These are phyloP conservation scores for Chrysomela aeneicollis DNA, from an alignment of 2,888 invertebrate species.

Conservation along the genomic window DNA sequence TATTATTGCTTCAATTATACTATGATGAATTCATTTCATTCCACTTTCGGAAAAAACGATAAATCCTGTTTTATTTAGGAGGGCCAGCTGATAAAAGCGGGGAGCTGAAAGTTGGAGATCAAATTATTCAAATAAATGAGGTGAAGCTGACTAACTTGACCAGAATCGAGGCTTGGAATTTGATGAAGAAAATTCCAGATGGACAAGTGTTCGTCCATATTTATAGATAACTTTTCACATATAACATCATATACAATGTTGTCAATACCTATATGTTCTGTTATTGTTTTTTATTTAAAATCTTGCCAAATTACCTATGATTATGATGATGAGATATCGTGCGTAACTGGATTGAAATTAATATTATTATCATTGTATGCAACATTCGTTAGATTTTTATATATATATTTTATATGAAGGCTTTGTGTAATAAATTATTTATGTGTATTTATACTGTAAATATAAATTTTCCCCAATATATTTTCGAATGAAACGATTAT, in stretches of 20 bases:
- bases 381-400: conserved; percentile 47
- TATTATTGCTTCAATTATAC: too few relatives aligned
- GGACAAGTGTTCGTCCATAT: conserved; percentile 66
- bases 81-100: conserved; percentile 90
- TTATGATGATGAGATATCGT: conserved; percentile 8
- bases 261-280: conserved; percentile 11
- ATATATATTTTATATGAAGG: conserved; percentile 49
- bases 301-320: conserved; percentile 43
- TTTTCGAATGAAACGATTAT: conserved; percentile 25
- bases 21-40: too few relatives aligned
- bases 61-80: conserved; percentile 69
- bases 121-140: conserved; percentile 84
- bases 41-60: neutral
- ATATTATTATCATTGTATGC: conserved; percentile 29
- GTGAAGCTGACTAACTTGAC: conserved; percentile 83
- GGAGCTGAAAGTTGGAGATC: conserved; percentile 84
- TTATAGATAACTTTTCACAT: conserved; percentile 41
- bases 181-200: conserved; percentile 87
- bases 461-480: conserved; percentile 25
- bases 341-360: conserved; percentile 35
- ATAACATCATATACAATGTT: neutral
- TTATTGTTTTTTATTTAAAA: conserved; percentile 24
- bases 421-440: conserved; percentile 50
- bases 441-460: conserved; percentile 41
- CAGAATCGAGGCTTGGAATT: conserved; percentile 94